Percentiles rank a stretch among this genome's conserved stretches.
phyloP scores from a whole-genome alignment of 2,113 vertebrate species.

The Psittacula cyanocephala region DNA sequence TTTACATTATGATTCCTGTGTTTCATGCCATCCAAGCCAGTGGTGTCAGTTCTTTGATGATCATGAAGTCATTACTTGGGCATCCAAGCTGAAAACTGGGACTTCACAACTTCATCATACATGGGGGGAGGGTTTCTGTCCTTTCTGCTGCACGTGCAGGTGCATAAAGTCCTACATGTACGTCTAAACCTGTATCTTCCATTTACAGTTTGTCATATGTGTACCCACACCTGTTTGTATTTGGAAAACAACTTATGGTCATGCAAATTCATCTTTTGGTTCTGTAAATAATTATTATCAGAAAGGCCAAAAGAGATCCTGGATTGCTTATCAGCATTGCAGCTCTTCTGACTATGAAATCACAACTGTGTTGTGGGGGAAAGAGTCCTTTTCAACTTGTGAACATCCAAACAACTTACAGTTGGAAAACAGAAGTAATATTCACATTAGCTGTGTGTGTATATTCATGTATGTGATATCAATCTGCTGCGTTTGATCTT shows the following conservation, averaged over 20 bases:
- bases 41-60: neutral
- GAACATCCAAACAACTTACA: neutral
- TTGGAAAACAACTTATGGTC: neutral
- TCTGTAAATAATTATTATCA: neutral
- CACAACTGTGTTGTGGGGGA: neutral
- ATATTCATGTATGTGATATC: neutral
- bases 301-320: neutral
- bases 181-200: neutral
- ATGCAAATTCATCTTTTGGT: neutral
- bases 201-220: rapidly evolving
- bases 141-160: neutral
- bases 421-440: neutral
- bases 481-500: constrained; percentile 62
- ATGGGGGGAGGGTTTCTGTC: neutral
- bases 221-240: neutral
- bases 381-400: neutral
- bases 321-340: rapidly evolving
- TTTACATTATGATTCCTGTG: neutral
- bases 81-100: neutral
- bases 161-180: neutral
- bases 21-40: neutral
- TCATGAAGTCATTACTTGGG: rapidly evolving
- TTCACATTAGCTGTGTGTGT: neutral
- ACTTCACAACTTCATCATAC: neutral
- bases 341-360: neutral